These are phyloP conservation scores for Tenebrosternarchus preto DNA, from an alignment of 2,113 vertebrate genomes.

Conservation along the genomic window DNA sequence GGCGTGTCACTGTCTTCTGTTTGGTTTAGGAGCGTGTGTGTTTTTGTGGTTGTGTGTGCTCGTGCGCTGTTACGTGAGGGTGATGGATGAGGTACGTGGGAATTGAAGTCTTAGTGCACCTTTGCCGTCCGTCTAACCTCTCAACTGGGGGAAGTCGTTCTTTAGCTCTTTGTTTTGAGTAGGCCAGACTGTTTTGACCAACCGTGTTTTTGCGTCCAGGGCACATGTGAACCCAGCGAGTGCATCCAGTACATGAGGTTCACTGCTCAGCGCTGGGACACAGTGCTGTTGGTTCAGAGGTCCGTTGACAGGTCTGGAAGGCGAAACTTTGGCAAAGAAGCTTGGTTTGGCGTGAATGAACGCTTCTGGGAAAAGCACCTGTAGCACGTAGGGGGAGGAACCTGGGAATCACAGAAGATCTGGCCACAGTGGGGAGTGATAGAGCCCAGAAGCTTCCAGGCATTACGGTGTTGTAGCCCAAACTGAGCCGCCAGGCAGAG, in stretches of 20 bases:
- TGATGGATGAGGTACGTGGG: conserved; percentile 40
- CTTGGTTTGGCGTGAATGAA: neutral
- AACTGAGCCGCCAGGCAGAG: conserved; percentile 18
- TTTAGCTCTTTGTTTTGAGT: conserved; percentile 46
- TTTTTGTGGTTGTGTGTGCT: conserved; percentile 44
- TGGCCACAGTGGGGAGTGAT: conserved; percentile 13
- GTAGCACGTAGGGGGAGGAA: neutral
- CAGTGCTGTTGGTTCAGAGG: conserved; percentile 3
- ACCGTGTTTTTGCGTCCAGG: conserved; percentile 40
- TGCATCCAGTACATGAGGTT: conserved; percentile 35
- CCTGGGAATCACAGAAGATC: neutral
- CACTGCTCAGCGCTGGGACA: conserved; percentile 6
- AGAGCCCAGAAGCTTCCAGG: neutral
- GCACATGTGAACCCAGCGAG: conserved; percentile 31
- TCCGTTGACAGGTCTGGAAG: conserved; percentile 31
- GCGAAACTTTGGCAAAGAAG: conserved; percentile 23
- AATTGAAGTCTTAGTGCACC: conserved; percentile 2
- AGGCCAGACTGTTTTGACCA: conserved; percentile 48
- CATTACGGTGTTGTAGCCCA: conserved; percentile 10
- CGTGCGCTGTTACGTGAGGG: conserved; percentile 20
- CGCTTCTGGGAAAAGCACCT: neutral
- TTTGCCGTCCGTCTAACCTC: conserved; percentile 4
- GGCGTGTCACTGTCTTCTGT: conserved; percentile 36
- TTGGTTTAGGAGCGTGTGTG: conserved; percentile 51
- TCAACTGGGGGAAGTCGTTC: conserved; percentile 24